Percentiles rank a stretch among this genome's conserved stretches.
phyloP scores from a whole-genome alignment of 2,113 vertebrate genomes.

The Andinoacara biseriatus region DNA sequence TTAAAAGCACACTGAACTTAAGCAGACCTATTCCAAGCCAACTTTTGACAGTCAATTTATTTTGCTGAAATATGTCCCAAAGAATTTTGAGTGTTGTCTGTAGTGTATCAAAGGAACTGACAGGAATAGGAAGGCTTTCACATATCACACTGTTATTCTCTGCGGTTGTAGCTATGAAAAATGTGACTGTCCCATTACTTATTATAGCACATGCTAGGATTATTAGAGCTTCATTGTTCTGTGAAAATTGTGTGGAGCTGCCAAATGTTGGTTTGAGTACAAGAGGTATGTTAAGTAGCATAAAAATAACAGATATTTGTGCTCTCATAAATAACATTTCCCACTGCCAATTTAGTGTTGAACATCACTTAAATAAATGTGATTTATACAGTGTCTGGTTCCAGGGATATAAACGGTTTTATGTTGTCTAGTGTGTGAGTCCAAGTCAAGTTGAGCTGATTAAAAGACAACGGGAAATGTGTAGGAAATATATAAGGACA shows the following conservation, averaged over 20 bases:
- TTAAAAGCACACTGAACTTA: background rate
- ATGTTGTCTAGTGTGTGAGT: background rate
- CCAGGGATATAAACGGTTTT: background rate
- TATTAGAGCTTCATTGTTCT: slow-evolving; percentile 2
- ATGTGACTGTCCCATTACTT: background rate
- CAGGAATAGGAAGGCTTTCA: background rate
- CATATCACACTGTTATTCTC: background rate
- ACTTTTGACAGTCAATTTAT: background rate
- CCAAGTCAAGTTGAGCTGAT: background rate
- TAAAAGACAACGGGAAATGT: background rate
- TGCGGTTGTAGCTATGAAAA: background rate
- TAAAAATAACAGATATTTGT: background rate
- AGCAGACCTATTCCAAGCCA: background rate
- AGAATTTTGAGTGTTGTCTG: background rate
- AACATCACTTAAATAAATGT: background rate
- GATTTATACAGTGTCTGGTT: background rate
- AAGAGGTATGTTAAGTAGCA: background rate
- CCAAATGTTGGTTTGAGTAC: background rate
- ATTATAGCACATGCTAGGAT: background rate
- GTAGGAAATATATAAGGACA: background rate
- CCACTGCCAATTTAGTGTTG: background rate
- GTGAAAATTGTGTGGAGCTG: background rate
- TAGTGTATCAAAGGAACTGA: background rate
- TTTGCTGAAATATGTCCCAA: background rate
- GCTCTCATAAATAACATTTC: background rate